Percentiles rank a stretch among this genome's conserved stretches.
Evolutionary conservation across 2,888 invertebrate genomes (phyloP).

Genomic region (Melanchra persicariae): DNA sequence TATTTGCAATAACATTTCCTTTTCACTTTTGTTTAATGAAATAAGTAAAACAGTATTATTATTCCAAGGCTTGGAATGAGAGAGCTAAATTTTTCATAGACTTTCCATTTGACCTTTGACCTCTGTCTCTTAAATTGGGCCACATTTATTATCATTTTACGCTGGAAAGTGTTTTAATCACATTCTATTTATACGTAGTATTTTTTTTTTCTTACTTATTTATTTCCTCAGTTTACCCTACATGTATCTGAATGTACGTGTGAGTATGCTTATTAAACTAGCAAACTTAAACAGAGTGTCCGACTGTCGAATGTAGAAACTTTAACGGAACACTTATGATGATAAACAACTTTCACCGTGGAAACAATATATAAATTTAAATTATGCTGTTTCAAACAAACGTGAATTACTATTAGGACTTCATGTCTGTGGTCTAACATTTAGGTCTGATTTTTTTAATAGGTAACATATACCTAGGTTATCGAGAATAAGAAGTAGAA

Average conservation of each 20-base stretch:
- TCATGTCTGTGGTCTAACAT: too few species aligned
- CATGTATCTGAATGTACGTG: not conserved
- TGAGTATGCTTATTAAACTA: not conserved
- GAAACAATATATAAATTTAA: not conserved
- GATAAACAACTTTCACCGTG: not conserved
- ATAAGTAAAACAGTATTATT: too few species aligned
- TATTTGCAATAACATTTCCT: not conserved
- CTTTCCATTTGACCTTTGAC: too few species aligned
- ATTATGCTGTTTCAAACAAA: not conserved
- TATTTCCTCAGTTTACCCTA: not conserved
- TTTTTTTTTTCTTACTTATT: not conserved
- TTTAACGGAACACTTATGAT: not conserved
- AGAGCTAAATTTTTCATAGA: too few species aligned
- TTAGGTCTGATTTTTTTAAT: too few species aligned
- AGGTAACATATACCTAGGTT: too few species aligned
- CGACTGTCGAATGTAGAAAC: not conserved
- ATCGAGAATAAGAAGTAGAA: too few species aligned
- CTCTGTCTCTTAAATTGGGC: too few species aligned
- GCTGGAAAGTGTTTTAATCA: too few species aligned
- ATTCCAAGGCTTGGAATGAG: too few species aligned
- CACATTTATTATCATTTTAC: too few species aligned
- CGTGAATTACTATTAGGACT: not conserved
- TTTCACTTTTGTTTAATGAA: not conserved
- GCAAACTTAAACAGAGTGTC: not conserved
- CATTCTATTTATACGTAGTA: too few species aligned